Conservation (phyloP, 1,140 invertebrate species). For the Philotrypesis tridentata region DNA sequence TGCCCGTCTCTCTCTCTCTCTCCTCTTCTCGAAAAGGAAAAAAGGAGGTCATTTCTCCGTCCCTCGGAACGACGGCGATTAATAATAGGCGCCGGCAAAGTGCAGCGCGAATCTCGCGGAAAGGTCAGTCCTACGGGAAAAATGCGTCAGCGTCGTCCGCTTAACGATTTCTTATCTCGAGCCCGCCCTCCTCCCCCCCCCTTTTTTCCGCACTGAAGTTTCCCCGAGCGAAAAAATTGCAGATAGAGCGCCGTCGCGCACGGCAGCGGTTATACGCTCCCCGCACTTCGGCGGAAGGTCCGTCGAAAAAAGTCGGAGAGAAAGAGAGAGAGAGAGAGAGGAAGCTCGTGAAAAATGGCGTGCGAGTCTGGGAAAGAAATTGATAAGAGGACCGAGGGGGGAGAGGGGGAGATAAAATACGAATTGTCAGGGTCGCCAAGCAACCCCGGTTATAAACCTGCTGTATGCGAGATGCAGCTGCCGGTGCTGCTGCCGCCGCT, state of each 20-base stretch:
- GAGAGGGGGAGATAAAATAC: slow-evolving; percentile 59
- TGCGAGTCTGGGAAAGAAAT: slow-evolving; percentile 58
- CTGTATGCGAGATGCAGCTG: not conserved
- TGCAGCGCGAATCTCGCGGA: not conserved
- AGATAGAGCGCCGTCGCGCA: slow-evolving; percentile 18
- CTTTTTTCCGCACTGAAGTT: slow-evolving; percentile 38
- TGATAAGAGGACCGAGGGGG: slow-evolving; percentile 60
- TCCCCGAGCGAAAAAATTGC: slow-evolving; percentile 30
- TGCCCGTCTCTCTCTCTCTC: slow-evolving; percentile 19
- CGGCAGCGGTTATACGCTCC: not conserved
- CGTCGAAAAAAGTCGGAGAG: slow-evolving; percentile 25
- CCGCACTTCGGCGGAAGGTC: slow-evolving; percentile 18
- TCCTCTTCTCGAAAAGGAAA: no score
- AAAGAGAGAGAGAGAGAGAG: no score
- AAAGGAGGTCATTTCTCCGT: slow-evolving; percentile 53
- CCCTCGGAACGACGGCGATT: slow-evolving; percentile 55
- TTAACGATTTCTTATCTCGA: slow-evolving; percentile 41
- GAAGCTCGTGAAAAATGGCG: slow-evolving; percentile 60
- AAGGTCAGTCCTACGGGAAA: slow-evolving; percentile 21
- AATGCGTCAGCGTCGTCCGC: slow-evolving; percentile 36
- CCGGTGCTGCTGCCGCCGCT: no score
- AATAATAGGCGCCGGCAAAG: slow-evolving; percentile 51
- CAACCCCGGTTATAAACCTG: slow-evolving; percentile 36
- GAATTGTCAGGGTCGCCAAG: slow-evolving; percentile 53
- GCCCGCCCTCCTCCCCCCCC: slow-evolving; percentile 26